These are phyloP conservation scores for Serripes groenlandicus DNA, from an alignment of 2,888 invertebrate genomes.

Conservation along the genomic window DNA sequence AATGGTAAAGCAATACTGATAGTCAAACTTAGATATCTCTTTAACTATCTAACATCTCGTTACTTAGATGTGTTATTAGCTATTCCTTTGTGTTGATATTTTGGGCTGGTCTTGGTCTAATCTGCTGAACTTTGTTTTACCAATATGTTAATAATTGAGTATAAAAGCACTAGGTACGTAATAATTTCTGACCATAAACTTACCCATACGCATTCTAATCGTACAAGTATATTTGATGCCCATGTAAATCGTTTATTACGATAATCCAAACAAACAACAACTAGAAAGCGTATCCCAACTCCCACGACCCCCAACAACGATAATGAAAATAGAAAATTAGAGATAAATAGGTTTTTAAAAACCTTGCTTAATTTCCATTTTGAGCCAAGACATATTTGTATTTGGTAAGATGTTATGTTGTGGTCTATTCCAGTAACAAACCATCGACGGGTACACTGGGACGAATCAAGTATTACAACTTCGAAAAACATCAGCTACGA, in stretches of 20 bases:
- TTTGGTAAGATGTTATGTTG: no score
- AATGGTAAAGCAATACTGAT: not conserved
- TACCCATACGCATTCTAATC: not conserved
- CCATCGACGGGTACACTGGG: constrained; percentile 12
- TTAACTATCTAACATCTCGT: not conserved
- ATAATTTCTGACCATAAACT: not conserved
- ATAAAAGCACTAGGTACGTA: no score
- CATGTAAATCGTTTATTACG: not conserved
- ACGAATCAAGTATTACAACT: not conserved
- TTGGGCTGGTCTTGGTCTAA: not conserved
- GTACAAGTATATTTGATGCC: no score
- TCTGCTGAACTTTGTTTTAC: not conserved
- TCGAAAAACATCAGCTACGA: not conserved
- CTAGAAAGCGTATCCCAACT: not conserved
- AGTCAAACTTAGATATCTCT: not conserved
- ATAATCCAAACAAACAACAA: not conserved
- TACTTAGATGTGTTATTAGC: not conserved
- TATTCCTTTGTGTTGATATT: not conserved
- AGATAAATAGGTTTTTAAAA: not conserved
- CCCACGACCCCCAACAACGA: not conserved
- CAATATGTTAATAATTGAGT: no score
- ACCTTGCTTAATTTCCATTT: not conserved
- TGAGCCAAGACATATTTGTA: not conserved
- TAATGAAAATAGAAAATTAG: not conserved
- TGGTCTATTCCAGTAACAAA: not conserved